These are phyloP conservation scores for Euphysa ruthae DNA, from an alignment of 30 jellyfish, hydroid and myxozoan genomes.

Conservation along the genomic window DNA sequence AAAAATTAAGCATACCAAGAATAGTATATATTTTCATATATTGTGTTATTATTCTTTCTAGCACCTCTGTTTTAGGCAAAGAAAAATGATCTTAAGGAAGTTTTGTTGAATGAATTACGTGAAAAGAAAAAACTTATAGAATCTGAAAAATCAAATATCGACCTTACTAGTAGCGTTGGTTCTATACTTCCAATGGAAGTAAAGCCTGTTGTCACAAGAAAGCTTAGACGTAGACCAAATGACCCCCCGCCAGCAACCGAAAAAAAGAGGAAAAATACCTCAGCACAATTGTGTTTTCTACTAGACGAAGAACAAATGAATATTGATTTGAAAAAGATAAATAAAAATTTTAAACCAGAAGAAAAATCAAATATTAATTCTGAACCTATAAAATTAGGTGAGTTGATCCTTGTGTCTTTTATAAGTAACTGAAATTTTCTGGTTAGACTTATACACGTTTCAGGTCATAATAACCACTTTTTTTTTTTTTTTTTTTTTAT, in stretches of 20 bases:
- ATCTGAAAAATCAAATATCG: slow-evolving; percentile 79
- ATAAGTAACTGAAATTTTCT: no score
- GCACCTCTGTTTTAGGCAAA: slow-evolving; percentile 57
- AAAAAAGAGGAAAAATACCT: slow-evolving; percentile 54
- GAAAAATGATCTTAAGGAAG: slow-evolving; percentile 74
- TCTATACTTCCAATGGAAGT: slow-evolving; percentile 60
- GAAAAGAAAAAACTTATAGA: slow-evolving; percentile 86
- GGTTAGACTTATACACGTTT: no score
- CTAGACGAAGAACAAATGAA: slow-evolving; percentile 70
- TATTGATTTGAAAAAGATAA: slow-evolving; percentile 70
- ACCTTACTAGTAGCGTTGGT: slow-evolving; percentile 70
- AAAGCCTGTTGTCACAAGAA: slow-evolving; percentile 83
- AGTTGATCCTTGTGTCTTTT: background rate
- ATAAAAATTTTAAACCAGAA: slow-evolving; percentile 45
- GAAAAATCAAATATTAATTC: background rate
- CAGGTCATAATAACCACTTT: no score
- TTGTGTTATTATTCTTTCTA: no score
- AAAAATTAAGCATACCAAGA: no score
- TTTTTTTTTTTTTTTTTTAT: no score
- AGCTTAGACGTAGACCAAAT: slow-evolving; percentile 74
- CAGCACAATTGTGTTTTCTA: slow-evolving; percentile 58
- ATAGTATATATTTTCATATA: no score
- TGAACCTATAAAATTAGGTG: background rate
- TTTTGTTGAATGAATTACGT: slow-evolving; percentile 50
- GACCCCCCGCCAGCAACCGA: slow-evolving; percentile 99